Conservation (phyloP, 2,113 vertebrate genomes). For the Tiliqua scincoides region DNA sequence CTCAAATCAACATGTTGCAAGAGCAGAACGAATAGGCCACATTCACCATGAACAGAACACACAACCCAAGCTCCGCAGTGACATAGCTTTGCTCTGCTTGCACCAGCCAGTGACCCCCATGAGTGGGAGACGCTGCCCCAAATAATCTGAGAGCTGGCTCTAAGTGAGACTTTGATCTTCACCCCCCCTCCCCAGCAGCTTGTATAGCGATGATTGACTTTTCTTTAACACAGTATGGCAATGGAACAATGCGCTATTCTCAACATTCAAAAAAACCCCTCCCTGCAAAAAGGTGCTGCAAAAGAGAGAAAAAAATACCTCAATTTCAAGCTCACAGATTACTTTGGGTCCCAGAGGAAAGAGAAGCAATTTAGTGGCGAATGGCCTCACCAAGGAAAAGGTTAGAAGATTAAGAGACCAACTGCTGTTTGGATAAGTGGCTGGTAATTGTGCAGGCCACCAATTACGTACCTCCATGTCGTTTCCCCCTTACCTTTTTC, state of each 20-base stretch:
- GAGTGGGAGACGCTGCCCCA: background rate
- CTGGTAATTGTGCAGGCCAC: conserved; percentile 83
- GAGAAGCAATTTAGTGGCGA: conserved; percentile 85
- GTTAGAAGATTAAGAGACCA: conserved; percentile 85
- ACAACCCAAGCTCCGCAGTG: background rate
- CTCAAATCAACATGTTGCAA: background rate
- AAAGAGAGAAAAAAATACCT: conserved; percentile 73
- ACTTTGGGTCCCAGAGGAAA: conserved; percentile 81
- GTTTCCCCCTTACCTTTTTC: conserved; percentile 89
- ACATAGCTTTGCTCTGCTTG: too few relatives aligned
- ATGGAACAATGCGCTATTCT: conserved; percentile 57
- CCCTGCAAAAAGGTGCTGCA: conserved; percentile 74
- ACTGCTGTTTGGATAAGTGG: conserved; percentile 86
- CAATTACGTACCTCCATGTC: conserved; percentile 77
- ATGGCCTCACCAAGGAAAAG: conserved; percentile 82
- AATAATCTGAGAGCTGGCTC: background rate
- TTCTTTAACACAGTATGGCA: conserved; percentile 63
- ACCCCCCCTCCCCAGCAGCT: conserved; percentile 43
- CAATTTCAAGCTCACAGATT: conserved; percentile 85
- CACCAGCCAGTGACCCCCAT: background rate
- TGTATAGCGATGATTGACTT: conserved; percentile 58
- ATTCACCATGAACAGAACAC: background rate
- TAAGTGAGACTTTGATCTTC: background rate
- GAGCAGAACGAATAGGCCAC: background rate
- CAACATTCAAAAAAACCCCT: conserved; percentile 63